These are phyloP conservation scores for Aldrovandia affinis DNA, from an alignment of 2,797 vertebrate species.

Conservation along the genomic window DNA sequence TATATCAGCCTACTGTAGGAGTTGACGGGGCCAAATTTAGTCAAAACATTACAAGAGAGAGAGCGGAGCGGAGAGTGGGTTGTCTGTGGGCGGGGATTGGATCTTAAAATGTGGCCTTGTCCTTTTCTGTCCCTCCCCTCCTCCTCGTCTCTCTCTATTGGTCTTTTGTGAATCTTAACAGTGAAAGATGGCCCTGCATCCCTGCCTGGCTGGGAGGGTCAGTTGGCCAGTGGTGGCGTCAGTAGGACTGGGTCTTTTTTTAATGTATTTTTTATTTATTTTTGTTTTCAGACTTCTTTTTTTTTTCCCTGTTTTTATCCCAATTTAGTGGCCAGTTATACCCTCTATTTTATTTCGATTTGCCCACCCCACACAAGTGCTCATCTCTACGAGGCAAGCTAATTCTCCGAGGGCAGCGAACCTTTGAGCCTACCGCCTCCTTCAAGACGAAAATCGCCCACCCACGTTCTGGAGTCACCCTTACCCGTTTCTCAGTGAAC, in stretches of 20 bases:
- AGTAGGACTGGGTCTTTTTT: not conserved
- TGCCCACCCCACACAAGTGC: too few species aligned
- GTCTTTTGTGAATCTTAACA: not conserved
- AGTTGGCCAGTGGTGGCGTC: not conserved
- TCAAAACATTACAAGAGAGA: conserved; percentile 33
- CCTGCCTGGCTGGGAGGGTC: not conserved
- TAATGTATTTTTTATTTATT: too few species aligned
- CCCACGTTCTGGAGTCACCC: too few species aligned
- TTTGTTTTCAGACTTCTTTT: too few species aligned
- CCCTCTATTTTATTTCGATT: too few species aligned
- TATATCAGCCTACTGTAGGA: conserved; percentile 45
- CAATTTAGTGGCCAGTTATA: too few species aligned
- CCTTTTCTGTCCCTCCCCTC: not conserved
- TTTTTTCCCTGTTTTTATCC: too few species aligned
- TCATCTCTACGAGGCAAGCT: too few species aligned
- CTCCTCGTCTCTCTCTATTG: not conserved
- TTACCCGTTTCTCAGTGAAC: too few species aligned
- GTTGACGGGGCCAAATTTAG: conserved; percentile 49
- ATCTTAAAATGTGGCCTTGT: conserved; percentile 2
- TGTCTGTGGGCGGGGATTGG: not conserved
- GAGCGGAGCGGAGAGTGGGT: not conserved
- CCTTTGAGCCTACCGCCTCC: too few species aligned
- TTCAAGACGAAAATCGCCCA: too few species aligned
- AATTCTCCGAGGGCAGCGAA: too few species aligned
- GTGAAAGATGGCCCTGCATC: not conserved